A percentile compares a stretch with the other conserved stretches of the same genome.
phyloP scores from a whole-genome alignment of 2,888 invertebrate species.

The Drosophila conformis region DNA sequence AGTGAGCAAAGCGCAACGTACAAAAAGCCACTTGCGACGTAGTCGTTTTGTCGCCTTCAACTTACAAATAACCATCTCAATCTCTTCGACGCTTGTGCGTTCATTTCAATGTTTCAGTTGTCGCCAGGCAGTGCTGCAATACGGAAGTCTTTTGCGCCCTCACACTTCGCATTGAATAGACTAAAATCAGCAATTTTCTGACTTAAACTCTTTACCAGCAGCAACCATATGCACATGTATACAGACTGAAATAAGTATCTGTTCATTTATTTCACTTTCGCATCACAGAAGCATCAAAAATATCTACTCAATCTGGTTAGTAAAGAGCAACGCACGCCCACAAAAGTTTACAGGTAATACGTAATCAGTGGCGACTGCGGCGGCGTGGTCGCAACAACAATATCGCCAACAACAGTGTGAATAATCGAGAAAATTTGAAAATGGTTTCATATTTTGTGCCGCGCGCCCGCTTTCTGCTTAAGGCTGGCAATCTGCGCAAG shows the following conservation, averaged over 20 bases:
- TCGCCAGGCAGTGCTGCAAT: constrained; percentile 49
- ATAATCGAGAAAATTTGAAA: constrained; percentile 27
- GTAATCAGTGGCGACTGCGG: constrained; percentile 46
- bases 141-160: constrained; percentile 47
- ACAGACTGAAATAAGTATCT: constrained; percentile 14
- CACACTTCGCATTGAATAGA: constrained; percentile 7
- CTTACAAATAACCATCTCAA: constrained; percentile 13
- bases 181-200: constrained; percentile 22
- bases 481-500: constrained; percentile 81
- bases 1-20: constrained; percentile 29
- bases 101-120: constrained; percentile 59
- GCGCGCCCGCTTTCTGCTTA: constrained; percentile 81
- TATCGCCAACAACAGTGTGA: constrained; percentile 6
- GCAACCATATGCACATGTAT: constrained; percentile 44
- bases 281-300: background rate
- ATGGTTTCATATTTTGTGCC: constrained; percentile 84
- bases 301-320: background rate
- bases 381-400: constrained; percentile 37
- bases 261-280: background rate
- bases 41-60: constrained; percentile 51
- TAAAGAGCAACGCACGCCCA: constrained; percentile 32
- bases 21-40: constrained; percentile 41
- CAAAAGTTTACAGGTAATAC: constrained; percentile 43
- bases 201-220: constrained; percentile 31
- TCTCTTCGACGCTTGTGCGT: constrained; percentile 28